phyloP scores from a whole-genome alignment of 1,140 invertebrate species.

The Drosophila sp. region DNA sequence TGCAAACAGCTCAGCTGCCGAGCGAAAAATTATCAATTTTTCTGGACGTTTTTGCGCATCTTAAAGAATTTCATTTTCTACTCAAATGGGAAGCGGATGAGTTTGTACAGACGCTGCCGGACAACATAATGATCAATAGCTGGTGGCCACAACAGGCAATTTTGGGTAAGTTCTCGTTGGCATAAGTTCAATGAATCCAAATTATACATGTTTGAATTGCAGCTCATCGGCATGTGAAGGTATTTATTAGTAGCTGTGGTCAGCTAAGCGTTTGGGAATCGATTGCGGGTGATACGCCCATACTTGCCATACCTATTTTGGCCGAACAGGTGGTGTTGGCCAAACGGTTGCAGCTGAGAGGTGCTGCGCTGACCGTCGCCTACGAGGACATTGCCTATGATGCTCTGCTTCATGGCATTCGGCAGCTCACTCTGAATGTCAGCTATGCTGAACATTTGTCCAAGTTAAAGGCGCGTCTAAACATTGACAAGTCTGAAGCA shows the following conservation, averaged over 20 bases:
- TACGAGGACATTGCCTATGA: constrained; percentile 71
- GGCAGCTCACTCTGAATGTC: constrained; percentile 67
- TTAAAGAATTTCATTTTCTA: constrained; percentile 87
- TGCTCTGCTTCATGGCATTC: constrained; percentile 62
- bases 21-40: constrained; percentile 85
- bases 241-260: constrained; percentile 89
- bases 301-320: constrained; percentile 87
- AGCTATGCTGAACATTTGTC: constrained; percentile 71
- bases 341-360: constrained; percentile 75
- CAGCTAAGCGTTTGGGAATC: constrained; percentile 87
- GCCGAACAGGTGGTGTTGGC: constrained; percentile 87
- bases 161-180: constrained; percentile 69
- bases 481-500: constrained; percentile 33
- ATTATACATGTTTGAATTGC: constrained; percentile 14
- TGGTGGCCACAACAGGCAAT: constrained; percentile 91
- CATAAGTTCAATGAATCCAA: neutral
- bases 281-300: constrained; percentile 86
- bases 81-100: constrained; percentile 89
- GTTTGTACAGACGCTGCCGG: constrained; percentile 81
- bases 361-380: constrained; percentile 57
- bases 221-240: constrained; percentile 86
- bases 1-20: constrained; percentile 86
- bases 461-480: constrained; percentile 80
- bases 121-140: constrained; percentile 87
- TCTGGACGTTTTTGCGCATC: constrained; percentile 85